phyloP scores from a whole-genome alignment of 2,797 vertebrate species.

The Anguilla marmorata region DNA sequence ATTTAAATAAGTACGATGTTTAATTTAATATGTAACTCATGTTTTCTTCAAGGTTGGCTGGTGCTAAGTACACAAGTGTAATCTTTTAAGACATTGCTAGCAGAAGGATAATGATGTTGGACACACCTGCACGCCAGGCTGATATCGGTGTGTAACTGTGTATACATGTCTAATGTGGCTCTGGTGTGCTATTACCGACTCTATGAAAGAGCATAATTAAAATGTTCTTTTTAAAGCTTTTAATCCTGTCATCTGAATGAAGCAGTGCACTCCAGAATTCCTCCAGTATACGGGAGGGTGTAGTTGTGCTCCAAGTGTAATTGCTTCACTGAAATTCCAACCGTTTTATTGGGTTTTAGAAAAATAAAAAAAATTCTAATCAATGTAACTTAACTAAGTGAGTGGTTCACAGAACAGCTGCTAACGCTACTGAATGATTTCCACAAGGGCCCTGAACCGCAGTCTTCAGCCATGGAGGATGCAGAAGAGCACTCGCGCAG shows the following conservation, averaged over 20 bases:
- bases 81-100: neutral
- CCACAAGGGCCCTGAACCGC: conserved; percentile 32
- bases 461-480: conserved; percentile 52
- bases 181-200: neutral
- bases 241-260: neutral
- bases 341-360: too few relatives aligned
- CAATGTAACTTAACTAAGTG: neutral
- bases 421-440: neutral
- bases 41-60: neutral
- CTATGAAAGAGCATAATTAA: neutral
- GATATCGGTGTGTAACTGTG: neutral
- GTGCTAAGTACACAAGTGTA: neutral
- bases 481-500: conserved; percentile 62
- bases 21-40: neutral
- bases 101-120: neutral
- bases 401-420: neutral
- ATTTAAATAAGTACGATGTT: neutral
- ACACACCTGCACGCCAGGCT: neutral
- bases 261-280: neutral
- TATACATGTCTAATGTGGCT: neutral
- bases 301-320: neutral
- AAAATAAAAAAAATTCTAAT: too few relatives aligned
- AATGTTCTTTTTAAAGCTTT: neutral
- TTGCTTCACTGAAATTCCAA: neutral
- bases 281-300: too few relatives aligned